A percentile compares a stretch with the other conserved stretches of the same genome.
Evolutionary conservation across 2,888 invertebrate species (phyloP).

Genomic region (Nowickia ferox): DNA sequence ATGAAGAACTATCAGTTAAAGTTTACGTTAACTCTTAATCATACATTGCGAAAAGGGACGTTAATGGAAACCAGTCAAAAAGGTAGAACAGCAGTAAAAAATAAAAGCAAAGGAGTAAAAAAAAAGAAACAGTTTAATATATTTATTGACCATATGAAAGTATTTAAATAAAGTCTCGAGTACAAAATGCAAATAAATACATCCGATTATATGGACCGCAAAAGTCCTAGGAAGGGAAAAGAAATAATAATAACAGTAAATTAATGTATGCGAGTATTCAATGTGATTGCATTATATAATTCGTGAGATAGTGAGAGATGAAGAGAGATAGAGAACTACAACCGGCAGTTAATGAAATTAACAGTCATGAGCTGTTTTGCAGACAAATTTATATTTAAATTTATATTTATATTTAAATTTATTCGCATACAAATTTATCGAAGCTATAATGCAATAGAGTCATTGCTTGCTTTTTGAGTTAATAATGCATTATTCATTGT

Average conservation of each 20-base stretch:
- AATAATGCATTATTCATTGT: too few species aligned
- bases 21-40: too few species aligned
- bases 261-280: background rate
- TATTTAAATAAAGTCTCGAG: constrained; percentile 72
- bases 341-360: background rate
- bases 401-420: too few species aligned
- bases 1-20: too few species aligned
- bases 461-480: too few species aligned
- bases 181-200: constrained; percentile 53
- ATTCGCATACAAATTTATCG: too few species aligned
- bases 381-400: too few species aligned
- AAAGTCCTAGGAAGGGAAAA: constrained; percentile 40
- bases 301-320: too few species aligned
- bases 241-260: constrained; percentile 31
- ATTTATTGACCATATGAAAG: constrained; percentile 68
- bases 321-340: background rate
- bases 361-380: too few species aligned
- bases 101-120: background rate
- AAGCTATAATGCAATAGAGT: too few species aligned
- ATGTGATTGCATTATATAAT: constrained; percentile 2
- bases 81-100: background rate
- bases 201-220: constrained; percentile 44
- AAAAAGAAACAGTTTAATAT: constrained; percentile 53
- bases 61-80: constrained; percentile 29
- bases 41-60: too few species aligned